These are phyloP conservation scores for Gnathonemus echidnorhynchus DNA, from an alignment of 2,113 vertebrate genomes.

Conservation along the genomic window DNA sequence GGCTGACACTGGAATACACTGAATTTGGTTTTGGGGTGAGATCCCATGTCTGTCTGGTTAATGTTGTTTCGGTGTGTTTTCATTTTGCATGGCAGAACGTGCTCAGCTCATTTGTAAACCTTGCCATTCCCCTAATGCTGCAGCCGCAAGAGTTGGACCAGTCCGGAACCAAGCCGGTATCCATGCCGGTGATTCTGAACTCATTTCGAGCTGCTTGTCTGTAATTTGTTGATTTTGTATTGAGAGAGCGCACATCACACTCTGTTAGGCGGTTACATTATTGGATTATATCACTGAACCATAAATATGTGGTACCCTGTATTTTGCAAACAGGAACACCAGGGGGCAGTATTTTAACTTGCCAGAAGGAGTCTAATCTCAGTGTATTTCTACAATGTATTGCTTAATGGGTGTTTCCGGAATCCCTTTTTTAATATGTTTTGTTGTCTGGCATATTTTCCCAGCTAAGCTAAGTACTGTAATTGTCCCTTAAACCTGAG, in stretches of 20 bases:
- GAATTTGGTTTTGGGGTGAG: background rate
- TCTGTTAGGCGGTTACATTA: background rate
- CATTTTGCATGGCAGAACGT: background rate
- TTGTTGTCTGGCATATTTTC: background rate
- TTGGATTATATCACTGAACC: background rate
- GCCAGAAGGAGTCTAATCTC: background rate
- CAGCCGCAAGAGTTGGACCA: background rate
- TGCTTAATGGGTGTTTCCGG: background rate
- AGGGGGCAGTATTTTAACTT: background rate
- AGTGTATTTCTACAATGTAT: background rate
- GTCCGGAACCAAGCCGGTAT: background rate
- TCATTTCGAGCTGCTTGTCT: background rate
- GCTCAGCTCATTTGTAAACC: background rate
- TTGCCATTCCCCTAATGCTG: background rate
- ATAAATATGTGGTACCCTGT: background rate
- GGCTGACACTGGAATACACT: background rate
- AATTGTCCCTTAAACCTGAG: background rate
- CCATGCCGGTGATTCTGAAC: background rate
- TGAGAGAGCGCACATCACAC: background rate
- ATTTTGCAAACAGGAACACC: background rate
- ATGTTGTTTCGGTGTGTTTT: background rate
- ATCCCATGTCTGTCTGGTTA: background rate
- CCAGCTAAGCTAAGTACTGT: background rate
- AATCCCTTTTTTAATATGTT: background rate
- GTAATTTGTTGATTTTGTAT: background rate